Base-by-base conservation (phyloP, 2,888 invertebrate species). In the Tenodera sinensis region DNA sequence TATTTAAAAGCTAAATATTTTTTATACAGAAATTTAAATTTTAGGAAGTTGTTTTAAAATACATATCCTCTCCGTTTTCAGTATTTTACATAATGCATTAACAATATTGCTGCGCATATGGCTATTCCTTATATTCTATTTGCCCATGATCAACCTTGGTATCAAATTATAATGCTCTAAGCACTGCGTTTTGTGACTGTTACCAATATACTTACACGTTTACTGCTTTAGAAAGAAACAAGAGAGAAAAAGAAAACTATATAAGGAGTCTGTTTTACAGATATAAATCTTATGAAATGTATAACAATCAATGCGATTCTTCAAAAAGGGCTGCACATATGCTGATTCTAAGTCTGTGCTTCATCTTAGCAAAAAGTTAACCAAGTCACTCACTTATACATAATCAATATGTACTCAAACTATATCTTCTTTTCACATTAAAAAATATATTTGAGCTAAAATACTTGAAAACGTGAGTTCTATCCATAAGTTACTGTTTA, bases 401-500 rank as follows among this genome's bases (percentile, higher is more conserved):
- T 71, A 71, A 71, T 71, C 54, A 71, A 71, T 71, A 71, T 71
- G 54, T 71, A 71, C 54, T 71, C 20, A 71, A 71, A 71, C 54
- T 71, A 71, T 71, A 71, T 71, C 54, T 71, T 71, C 54, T 71
- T 71, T 54, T 86, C 81, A 86, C 86, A 81, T 71, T 86, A 85
- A 86, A 86, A 86, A 86, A 86, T 86, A 86, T 86, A 86, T 86
- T 28, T 81, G 86, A 86, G 86, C 86, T 86, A 86, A 81, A 71
- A 81, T 86, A 86, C 86, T 71, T 28, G 25, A 86, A 71, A 81
- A 54, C 71, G 54, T 47, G 86, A 54, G 28, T n/a, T 1, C 54
- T 71, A 81, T 86, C 86, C 28, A 81, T 81, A 25, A 42, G 20
- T 86, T 86, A 81, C 20, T 86, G 86, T 86, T 71, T 81, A 47